Percentiles rank a stretch among this genome's conserved stretches.
These are phyloP conservation scores for Probosciger aterrimus DNA, from an alignment of 2,113 vertebrate genomes.

Conservation along the genomic window DNA sequence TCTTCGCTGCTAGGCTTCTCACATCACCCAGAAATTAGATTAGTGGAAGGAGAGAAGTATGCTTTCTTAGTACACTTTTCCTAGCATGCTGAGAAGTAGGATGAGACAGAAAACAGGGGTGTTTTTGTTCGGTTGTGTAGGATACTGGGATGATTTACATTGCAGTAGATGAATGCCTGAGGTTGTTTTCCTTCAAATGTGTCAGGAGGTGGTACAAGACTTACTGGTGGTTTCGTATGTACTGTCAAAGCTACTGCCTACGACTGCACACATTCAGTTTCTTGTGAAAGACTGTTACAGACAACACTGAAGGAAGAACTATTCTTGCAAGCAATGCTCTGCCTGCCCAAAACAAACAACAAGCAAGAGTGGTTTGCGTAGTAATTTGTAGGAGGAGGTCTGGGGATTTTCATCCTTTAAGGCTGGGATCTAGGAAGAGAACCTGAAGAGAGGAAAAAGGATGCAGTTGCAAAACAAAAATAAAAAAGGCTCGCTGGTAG, in stretches of 20 bases:
- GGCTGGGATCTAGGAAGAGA: constrained; percentile 6
- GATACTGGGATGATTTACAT: not conserved
- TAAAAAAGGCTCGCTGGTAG: not conserved
- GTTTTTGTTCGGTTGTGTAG: constrained; percentile 3
- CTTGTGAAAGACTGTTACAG: constrained; percentile 42
- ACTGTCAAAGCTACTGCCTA: constrained; percentile 30
- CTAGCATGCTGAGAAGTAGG: not conserved
- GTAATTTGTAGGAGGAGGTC: not conserved
- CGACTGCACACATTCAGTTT: not conserved
- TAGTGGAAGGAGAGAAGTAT: not conserved
- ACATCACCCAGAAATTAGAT: not conserved
- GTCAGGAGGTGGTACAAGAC: constrained; percentile 6
- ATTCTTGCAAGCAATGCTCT: not conserved
- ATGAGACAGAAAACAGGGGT: not conserved
- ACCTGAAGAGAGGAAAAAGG: not conserved
- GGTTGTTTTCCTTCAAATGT: constrained; percentile 40
- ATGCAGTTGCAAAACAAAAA: not conserved
- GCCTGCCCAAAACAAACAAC: constrained; percentile 30
- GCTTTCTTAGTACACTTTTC: not conserved
- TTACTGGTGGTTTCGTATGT: not conserved
- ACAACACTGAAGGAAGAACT: constrained; percentile 19
- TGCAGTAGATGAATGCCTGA: not conserved
- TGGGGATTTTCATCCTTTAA: not conserved
- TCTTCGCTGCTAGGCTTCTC: not conserved
- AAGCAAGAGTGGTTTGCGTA: constrained; percentile 1